phyloP scores from a whole-genome alignment of 2,797 vertebrate genomes.

The Cetoscarus ocellatus region DNA sequence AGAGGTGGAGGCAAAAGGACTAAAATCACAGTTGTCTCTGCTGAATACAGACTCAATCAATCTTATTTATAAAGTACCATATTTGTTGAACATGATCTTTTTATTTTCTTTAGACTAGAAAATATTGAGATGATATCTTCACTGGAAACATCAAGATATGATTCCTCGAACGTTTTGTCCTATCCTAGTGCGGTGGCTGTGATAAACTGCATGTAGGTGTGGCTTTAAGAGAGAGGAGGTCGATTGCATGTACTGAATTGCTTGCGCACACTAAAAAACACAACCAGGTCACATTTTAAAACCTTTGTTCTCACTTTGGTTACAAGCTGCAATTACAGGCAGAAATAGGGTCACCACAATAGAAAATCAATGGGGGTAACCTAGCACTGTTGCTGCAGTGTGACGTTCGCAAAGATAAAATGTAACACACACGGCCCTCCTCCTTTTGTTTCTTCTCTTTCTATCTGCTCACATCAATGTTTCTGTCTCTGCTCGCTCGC shows the following conservation, averaged over 20 bases:
- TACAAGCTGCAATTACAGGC: slow-evolving; percentile 62
- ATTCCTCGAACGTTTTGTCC: too few species aligned
- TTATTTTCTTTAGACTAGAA: too few species aligned
- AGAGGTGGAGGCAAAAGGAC: too few species aligned
- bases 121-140: too few species aligned
- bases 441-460: slow-evolving; percentile 17
- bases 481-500: slow-evolving; percentile 28
- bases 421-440: slow-evolving; percentile 15
- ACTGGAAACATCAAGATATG: too few species aligned
- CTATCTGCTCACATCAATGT: slow-evolving; percentile 16
- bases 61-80: too few species aligned
- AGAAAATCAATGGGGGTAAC: slow-evolving; percentile 56
- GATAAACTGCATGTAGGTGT: slow-evolving; percentile 10
- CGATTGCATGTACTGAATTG: slow-evolving; percentile 3
- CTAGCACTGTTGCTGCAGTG: slow-evolving; percentile 17
- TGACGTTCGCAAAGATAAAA: slow-evolving; percentile 11
- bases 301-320: slow-evolving; percentile 29
- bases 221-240: slow-evolving; percentile 16
- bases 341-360: slow-evolving; percentile 27
- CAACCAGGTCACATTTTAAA: slow-evolving; percentile 15
- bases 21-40: too few species aligned
- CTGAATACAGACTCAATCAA: too few species aligned
- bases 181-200: neutral
- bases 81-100: too few species aligned
- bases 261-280: slow-evolving; percentile 16